These are phyloP conservation scores for Brevipalpus yothersi DNA, from an alignment of 1,140 invertebrate species.

Conservation along the genomic window DNA sequence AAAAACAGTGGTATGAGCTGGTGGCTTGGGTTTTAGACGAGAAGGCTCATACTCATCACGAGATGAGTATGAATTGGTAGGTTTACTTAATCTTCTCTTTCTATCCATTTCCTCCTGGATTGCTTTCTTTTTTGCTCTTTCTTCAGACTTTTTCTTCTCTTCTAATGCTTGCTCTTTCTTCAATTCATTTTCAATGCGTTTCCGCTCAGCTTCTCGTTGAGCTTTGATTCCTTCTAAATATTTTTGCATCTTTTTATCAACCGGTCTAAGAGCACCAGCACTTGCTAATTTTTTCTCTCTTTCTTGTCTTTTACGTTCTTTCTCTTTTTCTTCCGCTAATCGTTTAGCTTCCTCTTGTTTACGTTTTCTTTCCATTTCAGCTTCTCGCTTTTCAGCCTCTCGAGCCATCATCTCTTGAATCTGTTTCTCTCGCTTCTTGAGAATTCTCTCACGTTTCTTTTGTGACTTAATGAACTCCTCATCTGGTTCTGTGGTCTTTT, in stretches of 20 bases:
- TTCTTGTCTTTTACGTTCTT: background rate
- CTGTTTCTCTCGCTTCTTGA: background rate
- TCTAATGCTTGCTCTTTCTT: background rate
- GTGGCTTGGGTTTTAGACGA: background rate
- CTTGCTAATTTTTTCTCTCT: background rate
- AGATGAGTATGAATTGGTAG: background rate
- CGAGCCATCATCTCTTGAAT: background rate
- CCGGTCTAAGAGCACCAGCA: background rate
- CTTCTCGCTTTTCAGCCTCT: background rate
- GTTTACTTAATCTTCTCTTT: background rate
- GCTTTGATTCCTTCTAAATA: background rate
- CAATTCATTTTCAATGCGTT: background rate
- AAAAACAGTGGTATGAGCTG: background rate
- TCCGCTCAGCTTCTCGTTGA: background rate
- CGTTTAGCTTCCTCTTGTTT: background rate
- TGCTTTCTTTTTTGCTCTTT: background rate
- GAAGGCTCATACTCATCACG: background rate
- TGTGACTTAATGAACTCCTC: background rate
- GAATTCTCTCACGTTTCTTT: background rate
- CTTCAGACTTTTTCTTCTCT: background rate
- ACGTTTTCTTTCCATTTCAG: background rate
- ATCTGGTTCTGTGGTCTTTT: background rate
- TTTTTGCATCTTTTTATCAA: background rate
- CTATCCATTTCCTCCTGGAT: background rate
- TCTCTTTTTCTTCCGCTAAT: background rate